Conservation (phyloP, 2,888 invertebrate genomes). For the Ennomos erosarius region DNA sequence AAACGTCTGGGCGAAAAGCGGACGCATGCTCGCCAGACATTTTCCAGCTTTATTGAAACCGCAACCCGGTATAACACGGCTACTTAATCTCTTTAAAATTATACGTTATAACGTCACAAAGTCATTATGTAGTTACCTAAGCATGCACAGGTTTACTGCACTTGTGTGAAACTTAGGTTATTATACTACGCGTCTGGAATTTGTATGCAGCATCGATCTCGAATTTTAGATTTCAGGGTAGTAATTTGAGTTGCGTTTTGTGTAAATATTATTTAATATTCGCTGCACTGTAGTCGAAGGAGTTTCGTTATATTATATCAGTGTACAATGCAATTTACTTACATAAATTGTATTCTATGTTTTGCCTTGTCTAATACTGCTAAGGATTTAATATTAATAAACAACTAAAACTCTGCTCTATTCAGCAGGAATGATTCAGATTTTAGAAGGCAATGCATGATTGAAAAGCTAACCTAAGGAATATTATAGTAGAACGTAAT, state of each 20-base stretch:
- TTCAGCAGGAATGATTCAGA: too few species aligned
- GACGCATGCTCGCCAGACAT: conserved; percentile 58
- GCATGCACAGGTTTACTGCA: conserved; percentile 26
- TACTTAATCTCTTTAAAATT: conserved; percentile 19
- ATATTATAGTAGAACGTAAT: too few species aligned
- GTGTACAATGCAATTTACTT: background rate
- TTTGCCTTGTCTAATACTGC: too few species aligned
- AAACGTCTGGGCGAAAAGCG: conserved; percentile 30
- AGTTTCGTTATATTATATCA: conserved; percentile 7
- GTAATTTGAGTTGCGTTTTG: conserved; percentile 14
- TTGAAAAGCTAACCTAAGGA: too few species aligned
- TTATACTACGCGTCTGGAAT: conserved; percentile 30
- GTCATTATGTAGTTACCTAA: conserved; percentile 25
- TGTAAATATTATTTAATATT: conserved; percentile 13
- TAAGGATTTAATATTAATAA: too few species aligned
- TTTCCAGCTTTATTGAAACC: conserved; percentile 67
- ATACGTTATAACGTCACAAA: conserved; percentile 47
- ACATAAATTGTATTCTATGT: too few species aligned
- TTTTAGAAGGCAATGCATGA: too few species aligned
- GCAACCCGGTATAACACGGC: conserved; percentile 49
- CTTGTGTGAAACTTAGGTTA: conserved; percentile 28
- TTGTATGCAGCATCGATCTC: conserved; percentile 25
- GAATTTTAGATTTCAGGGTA: conserved; percentile 10
- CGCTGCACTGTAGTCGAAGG: background rate
- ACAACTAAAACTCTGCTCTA: too few species aligned